Base-by-base conservation (phyloP, 2,888 invertebrate genomes). In the Petrolisthes manimaculis region DNA sequence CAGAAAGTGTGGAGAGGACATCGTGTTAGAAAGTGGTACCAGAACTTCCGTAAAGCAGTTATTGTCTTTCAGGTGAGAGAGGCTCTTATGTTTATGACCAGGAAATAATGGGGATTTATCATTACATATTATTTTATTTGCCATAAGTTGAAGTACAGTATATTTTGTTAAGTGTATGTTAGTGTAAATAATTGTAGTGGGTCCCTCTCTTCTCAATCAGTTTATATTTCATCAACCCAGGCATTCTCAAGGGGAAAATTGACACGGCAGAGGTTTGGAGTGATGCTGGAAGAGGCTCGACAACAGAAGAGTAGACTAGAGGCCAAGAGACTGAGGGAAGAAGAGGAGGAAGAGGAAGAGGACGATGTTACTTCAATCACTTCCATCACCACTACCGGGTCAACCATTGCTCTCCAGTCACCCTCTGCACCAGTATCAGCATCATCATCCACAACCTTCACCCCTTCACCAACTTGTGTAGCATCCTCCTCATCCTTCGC, bases 1-100 rank as follows among this genome's bases (percentile, higher is more conserved):
- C 98, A 98, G 93, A 95, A 96, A 81, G 95, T 95, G 92, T 97
- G 96, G 96, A 94, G 96, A 86, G 95, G 96, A 53, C 95, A 95
- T 92, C 94, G 94, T 87, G 95, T 94, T 55, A 94, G 96, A 4
- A 94, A 94, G 83, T 96, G 96, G 95, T 96, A 95, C 93, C 93
- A 94, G 89, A 95, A 95, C 89, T 93, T 97, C 9, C 94, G 94
- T 79, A 92, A 93, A 9, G 95, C 95, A 6, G 93, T 95, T 21
- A 92, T 96, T 5, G 92, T 93, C 24, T 95, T 97, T 92, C 97
- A 97, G 93, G 88, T 88, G 61, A 5, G 82, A 51, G 24, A 56
- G 37, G 37, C 21, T 37, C 8, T 14, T 4, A 24, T 74, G 18
- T 74, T 74, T 74, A 3, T 4, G 8, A 74, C 37, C 37, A 0